Conservation (phyloP, 2,888 invertebrate species). For the Epistrophella euchroma region DNA sequence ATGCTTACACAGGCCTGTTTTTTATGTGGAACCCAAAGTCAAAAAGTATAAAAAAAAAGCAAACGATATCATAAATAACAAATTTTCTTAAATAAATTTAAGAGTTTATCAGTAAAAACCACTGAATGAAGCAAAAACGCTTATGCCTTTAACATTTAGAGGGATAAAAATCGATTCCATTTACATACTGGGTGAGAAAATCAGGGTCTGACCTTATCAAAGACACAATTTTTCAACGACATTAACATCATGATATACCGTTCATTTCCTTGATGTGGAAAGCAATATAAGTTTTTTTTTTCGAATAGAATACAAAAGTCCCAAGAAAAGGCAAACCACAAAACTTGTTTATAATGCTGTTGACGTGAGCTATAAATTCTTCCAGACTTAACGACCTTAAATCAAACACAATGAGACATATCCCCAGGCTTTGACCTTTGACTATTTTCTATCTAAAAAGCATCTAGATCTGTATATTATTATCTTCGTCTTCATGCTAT, state of each 20-base stretch:
- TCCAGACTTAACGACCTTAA: conserved; percentile 56
- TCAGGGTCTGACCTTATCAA: conserved; percentile 37
- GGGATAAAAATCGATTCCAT: conserved; percentile 23
- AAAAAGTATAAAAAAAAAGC: neutral
- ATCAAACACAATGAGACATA: conserved; percentile 48
- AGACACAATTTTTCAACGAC: conserved; percentile 28
- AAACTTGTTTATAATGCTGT: conserved; percentile 23
- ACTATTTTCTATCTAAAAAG: conserved; percentile 15
- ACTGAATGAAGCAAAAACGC: neutral
- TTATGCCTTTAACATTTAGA: conserved; percentile 10
- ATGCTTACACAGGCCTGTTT: neutral
- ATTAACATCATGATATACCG: conserved; percentile 1
- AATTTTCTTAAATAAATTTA: neutral
- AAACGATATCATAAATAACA: conserved; percentile 13
- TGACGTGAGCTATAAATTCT: conserved; percentile 37
- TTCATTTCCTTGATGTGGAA: conserved; percentile 12
- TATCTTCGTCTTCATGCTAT: conserved; percentile 32
- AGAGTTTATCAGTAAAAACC: neutral
- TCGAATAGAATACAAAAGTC: neutral
- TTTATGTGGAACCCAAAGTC: neutral
- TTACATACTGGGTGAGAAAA: conserved; percentile 10
- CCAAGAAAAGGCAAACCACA: neutral
- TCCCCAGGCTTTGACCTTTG: conserved; percentile 51
- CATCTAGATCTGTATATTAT: conserved; percentile 10
- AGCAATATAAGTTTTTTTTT: conserved; percentile 8